phyloP scores from a whole-genome alignment of 2,797 vertebrate genomes.

The Periophthalmus magnuspinnatus region DNA sequence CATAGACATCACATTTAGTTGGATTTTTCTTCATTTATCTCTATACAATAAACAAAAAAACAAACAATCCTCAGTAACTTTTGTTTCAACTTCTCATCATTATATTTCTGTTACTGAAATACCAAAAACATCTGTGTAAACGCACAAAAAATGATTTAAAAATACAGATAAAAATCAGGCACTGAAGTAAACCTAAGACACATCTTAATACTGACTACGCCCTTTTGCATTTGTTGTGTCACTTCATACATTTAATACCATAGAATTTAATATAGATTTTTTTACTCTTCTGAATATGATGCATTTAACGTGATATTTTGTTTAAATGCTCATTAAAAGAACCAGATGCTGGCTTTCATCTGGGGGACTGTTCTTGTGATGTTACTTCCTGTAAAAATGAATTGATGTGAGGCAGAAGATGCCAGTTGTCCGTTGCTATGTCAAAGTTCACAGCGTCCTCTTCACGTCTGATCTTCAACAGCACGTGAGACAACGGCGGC shows the following conservation, averaged over 20 bases:
- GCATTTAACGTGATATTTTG: slow-evolving; percentile 2
- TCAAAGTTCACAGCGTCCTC: slow-evolving; percentile 74
- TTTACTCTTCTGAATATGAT: not conserved
- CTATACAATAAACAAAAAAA: not conserved
- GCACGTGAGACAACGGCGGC: slow-evolving; percentile 76
- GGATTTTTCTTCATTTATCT: not conserved
- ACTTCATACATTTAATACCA: not conserved
- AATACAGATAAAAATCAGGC: not conserved
- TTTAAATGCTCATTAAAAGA: slow-evolving; percentile 52
- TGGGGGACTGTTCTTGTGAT: not conserved
- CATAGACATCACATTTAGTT: not conserved
- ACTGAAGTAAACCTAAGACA: not conserved
- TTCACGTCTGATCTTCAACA: slow-evolving; percentile 66
- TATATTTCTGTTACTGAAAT: not conserved
- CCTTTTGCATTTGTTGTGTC: too few relatives aligned
- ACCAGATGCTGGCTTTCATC: slow-evolving; percentile 8
- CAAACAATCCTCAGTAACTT: not conserved
- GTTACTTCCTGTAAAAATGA: slow-evolving; percentile 75
- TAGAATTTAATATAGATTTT: not conserved
- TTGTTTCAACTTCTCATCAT: not conserved
- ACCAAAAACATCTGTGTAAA: not conserved
- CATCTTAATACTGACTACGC: not conserved
- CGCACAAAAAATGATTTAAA: not conserved
- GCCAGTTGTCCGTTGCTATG: slow-evolving; percentile 84
- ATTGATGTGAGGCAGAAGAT: slow-evolving; percentile 77